Evolutionary conservation across 2,888 invertebrate species (phyloP).

Genomic region (Hirtodrosophila trivittata): DNA sequence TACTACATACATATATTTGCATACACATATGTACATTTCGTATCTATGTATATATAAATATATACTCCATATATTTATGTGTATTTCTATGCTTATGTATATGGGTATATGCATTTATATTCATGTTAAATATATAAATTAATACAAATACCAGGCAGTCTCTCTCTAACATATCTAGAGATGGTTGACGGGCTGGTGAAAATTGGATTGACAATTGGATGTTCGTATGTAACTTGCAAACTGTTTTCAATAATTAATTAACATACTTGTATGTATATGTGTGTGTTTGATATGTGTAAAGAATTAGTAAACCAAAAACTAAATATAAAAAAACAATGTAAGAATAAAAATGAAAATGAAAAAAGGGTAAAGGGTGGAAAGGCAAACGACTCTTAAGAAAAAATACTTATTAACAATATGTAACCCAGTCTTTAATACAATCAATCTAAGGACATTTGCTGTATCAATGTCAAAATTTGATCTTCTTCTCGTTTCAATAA

Average conservation of each 20-base stretch:
- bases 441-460: constrained; percentile 60
- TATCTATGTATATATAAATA: too few relatives aligned
- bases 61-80: too few relatives aligned
- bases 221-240: background rate
- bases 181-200: too few relatives aligned
- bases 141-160: too few relatives aligned
- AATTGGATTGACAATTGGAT: too few relatives aligned
- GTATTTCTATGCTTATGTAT: too few relatives aligned
- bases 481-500: constrained; percentile 46
- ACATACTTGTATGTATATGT: constrained; percentile 46
- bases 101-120: too few relatives aligned
- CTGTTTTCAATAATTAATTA: constrained; percentile 54
- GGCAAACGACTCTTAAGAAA: constrained; percentile 9
- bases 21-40: constrained; percentile 15
- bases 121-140: constrained; percentile 3
- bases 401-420: too few relatives aligned
- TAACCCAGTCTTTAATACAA: too few relatives aligned
- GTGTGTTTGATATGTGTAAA: too few relatives aligned
- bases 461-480: constrained; percentile 42
- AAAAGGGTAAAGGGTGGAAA: constrained; percentile 39
- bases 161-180: too few relatives aligned
- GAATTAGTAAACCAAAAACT: constrained; percentile 17
- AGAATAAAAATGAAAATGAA: constrained; percentile 29
- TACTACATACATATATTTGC: constrained; percentile 47
- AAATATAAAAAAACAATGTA: constrained; percentile 2